Conservation (phyloP, 2,113 vertebrate genomes). For the Gallinago paraguaiae region DNA sequence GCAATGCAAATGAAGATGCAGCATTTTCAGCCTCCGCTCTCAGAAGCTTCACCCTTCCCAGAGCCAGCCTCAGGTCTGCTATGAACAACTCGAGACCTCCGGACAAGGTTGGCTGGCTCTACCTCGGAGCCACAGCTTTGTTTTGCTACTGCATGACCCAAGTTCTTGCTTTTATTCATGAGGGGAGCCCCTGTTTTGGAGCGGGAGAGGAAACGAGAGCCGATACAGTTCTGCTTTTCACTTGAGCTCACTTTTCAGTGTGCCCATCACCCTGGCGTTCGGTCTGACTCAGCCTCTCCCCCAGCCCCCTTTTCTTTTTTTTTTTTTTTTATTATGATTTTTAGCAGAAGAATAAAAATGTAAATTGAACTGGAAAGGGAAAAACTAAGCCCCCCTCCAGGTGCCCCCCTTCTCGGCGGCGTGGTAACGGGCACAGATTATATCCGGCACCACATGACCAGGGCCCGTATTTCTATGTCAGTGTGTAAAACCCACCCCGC, state of each 20-base stretch:
- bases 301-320: not conserved
- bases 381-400: conserved; percentile 23
- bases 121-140: not conserved
- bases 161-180: not conserved
- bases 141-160: not conserved
- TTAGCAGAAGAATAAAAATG: conserved; percentile 58
- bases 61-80: accelerated
- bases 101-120: not conserved
- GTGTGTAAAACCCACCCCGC: conserved; percentile 66
- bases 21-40: not conserved
- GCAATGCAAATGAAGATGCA: accelerated
- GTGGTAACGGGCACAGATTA: conserved; percentile 46
- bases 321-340: not conserved
- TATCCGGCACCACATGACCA: conserved; percentile 49
- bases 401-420: conserved; percentile 5
- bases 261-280: not conserved
- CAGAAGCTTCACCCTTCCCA: not conserved
- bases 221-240: not conserved
- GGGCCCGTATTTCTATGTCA: conserved; percentile 72
- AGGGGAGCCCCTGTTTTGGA: not conserved
- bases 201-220: not conserved
- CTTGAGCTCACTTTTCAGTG: not conserved
- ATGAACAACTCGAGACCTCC: not conserved
- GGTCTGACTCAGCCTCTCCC: not conserved
- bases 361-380: conserved; percentile 39